Conservation (phyloP, 2,888 invertebrate species). For the Salpingus planirostris region DNA sequence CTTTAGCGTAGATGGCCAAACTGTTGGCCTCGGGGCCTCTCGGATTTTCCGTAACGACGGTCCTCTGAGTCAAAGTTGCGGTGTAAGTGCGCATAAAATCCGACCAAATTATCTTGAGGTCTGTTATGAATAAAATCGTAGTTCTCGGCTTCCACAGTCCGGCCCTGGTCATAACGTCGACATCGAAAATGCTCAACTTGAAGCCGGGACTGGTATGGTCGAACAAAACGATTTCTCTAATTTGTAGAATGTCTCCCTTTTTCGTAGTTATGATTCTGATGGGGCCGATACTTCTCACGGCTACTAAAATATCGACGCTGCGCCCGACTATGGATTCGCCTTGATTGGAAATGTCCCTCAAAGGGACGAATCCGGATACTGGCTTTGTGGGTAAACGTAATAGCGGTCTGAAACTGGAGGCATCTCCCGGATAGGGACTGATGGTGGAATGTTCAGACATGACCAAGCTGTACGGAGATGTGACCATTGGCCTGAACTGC, state of each 20-base stretch:
- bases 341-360: slow-evolving; percentile 48
- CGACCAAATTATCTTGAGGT: slow-evolving; percentile 56
- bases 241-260: slow-evolving; percentile 49
- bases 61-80: slow-evolving; percentile 45
- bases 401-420: slow-evolving; percentile 44
- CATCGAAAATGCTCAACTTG: slow-evolving; percentile 57
- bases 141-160: slow-evolving; percentile 57
- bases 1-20: slow-evolving; percentile 46
- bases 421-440: slow-evolving; percentile 48
- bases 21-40: slow-evolving; percentile 52
- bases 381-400: slow-evolving; percentile 59
- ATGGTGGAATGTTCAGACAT: slow-evolving; percentile 57
- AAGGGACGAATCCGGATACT: slow-evolving; percentile 44
- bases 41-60: slow-evolving; percentile 68
- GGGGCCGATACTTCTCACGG: slow-evolving; percentile 54
- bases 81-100: slow-evolving; percentile 45
- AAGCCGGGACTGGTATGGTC: slow-evolving; percentile 54
- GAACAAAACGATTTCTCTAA: slow-evolving; percentile 58
- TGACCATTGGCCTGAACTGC: slow-evolving; percentile 55
- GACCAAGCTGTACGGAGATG: slow-evolving; percentile 55
- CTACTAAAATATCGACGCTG: slow-evolving; percentile 59
- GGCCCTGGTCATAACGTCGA: slow-evolving; percentile 59
- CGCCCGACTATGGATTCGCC: slow-evolving; percentile 34
- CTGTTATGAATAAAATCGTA: slow-evolving; percentile 64
- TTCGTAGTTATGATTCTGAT: slow-evolving; percentile 53